Percentiles rank a stretch among this genome's conserved stretches.
phyloP scores from a whole-genome alignment of 2,113 vertebrate genomes.

The Antigone vipio region DNA sequence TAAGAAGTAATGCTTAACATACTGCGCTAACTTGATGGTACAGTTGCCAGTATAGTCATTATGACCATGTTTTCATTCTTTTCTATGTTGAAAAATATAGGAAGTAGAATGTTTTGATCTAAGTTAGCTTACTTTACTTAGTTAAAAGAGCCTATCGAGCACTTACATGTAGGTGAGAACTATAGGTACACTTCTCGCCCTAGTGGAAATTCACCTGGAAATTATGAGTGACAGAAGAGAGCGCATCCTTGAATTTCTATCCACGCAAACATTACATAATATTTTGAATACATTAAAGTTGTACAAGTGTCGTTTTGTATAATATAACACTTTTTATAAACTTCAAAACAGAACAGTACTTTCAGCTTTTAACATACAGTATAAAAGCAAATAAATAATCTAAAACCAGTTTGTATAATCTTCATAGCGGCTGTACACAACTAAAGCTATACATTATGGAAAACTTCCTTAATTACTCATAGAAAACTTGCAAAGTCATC shows the following conservation, averaged over 20 bases:
- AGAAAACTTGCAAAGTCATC: background rate
- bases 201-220: background rate
- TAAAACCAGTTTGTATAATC: background rate
- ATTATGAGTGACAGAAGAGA: background rate
- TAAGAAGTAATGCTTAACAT: background rate
- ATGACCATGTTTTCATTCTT: background rate
- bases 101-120: background rate
- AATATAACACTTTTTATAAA: background rate
- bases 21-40: background rate
- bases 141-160: background rate
- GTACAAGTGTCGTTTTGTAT: background rate
- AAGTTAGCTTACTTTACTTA: background rate
- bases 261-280: background rate
- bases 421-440: background rate
- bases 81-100: background rate
- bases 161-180: background rate
- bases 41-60: background rate
- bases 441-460: background rate
- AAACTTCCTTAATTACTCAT: background rate
- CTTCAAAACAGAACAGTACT: background rate
- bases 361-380: background rate
- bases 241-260: background rate
- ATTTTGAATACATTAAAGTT: background rate
- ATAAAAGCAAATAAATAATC: background rate
- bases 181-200: rapidly evolving